Percentiles rank a stretch among this genome's conserved stretches.
Evolutionary conservation across 2,888 invertebrate species (phyloP).

Genomic region (Melieria omissa): DNA sequence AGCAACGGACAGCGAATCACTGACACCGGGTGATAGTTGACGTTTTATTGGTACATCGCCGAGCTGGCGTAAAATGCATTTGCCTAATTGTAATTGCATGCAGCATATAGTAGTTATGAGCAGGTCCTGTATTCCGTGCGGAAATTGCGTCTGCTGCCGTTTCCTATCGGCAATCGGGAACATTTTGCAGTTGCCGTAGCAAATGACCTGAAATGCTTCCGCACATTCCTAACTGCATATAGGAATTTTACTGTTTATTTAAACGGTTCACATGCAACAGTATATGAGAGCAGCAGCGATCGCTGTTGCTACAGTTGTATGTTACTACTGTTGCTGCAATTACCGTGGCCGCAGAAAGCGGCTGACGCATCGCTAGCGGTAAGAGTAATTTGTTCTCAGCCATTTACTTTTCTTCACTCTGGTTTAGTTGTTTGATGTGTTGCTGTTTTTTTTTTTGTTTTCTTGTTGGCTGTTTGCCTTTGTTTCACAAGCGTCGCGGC

Average conservation of each 20-base stretch:
- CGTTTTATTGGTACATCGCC: no score
- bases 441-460: no score
- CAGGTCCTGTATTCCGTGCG: slow-evolving; percentile 10
- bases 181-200: neutral
- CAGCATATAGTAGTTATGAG: neutral
- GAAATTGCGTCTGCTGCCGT: neutral
- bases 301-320: neutral
- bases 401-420: neutral
- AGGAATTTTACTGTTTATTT: slow-evolving; percentile 17
- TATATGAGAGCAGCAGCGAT: neutral
- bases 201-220: neutral
- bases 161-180: neutral
- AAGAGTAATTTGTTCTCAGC: slow-evolving; percentile 20
- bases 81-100: neutral
- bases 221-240: neutral
- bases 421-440: no score
- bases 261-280: slow-evolving; percentile 11
- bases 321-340: neutral
- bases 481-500: no score
- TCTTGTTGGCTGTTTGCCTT: no score
- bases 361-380: slow-evolving; percentile 1
- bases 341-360: neutral
- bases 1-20: no score
- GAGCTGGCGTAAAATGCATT: neutral
- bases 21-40: no score